Percentiles rank a stretch among this genome's conserved stretches.
Conservation (phyloP, 1,140 invertebrate species). For the Conus ventricosus region DNA sequence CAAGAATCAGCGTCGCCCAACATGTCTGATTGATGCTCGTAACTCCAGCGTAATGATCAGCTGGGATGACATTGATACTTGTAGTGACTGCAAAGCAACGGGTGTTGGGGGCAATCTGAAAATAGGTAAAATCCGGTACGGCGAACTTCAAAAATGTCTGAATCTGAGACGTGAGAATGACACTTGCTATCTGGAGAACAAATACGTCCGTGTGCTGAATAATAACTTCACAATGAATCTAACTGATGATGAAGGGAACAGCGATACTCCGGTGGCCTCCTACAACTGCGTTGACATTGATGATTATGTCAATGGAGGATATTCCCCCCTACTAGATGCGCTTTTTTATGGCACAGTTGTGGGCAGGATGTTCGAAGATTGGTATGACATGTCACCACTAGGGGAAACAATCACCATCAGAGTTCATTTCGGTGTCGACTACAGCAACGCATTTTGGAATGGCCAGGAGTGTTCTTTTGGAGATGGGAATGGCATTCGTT, state of each 20-base stretch:
- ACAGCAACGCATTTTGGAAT: constrained; percentile 52
- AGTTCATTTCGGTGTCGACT: constrained; percentile 49
- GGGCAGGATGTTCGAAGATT: constrained; percentile 55
- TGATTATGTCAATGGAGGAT: constrained; percentile 56
- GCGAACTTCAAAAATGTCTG: constrained; percentile 43
- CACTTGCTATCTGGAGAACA: constrained; percentile 51
- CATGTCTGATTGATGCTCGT: constrained; percentile 47
- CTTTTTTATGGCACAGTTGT: constrained; percentile 55
- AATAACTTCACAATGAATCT: constrained; percentile 22
- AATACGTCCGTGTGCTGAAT: constrained; percentile 54
- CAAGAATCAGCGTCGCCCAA: constrained; percentile 40
- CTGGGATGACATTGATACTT: constrained; percentile 44
- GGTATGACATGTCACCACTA: constrained; percentile 40
- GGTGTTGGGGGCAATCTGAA: constrained; percentile 53
- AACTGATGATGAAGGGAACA: constrained; percentile 19
- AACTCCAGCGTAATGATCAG: constrained; percentile 34
- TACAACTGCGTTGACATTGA: constrained; percentile 38
- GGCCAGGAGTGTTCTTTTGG: constrained; percentile 49
- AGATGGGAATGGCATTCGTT: constrained; percentile 40
- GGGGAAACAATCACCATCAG: constrained; percentile 44
- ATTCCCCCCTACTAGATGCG: constrained; percentile 55
- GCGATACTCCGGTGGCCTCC: constrained; percentile 36
- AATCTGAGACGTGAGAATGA: constrained; percentile 31
- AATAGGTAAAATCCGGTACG: constrained; percentile 51
- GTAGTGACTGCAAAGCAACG: constrained; percentile 36